These are phyloP conservation scores for Laterallus jamaicensis DNA, from an alignment of 2,113 vertebrate species.

Conservation along the genomic window DNA sequence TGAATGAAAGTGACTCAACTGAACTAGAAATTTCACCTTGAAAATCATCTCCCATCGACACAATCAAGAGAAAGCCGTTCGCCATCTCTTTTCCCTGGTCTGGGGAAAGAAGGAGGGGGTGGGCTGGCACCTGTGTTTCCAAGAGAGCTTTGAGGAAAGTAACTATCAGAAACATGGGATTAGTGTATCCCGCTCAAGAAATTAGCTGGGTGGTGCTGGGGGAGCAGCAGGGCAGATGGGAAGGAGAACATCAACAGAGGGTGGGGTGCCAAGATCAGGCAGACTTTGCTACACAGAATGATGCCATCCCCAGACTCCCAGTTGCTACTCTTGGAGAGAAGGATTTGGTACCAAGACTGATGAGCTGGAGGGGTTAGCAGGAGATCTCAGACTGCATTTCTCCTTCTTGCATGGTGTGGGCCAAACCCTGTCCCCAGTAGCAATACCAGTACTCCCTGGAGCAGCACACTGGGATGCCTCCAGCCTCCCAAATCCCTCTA, in stretches of 20 bases:
- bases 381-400: neutral
- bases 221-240: fast-evolving
- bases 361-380: neutral
- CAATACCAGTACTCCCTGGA: neutral
- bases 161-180: slow-evolving; percentile 5
- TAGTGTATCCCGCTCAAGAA: neutral
- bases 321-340: neutral
- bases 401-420: fast-evolving
- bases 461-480: fast-evolving
- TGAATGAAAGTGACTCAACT: slow-evolving; percentile 96
- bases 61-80: slow-evolving; percentile 76
- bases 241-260: fast-evolving
- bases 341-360: neutral
- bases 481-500: neutral
- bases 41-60: slow-evolving; percentile 88
- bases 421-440: neutral
- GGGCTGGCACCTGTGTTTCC: neutral
- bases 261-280: neutral
- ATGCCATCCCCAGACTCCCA: fast-evolving
- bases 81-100: slow-evolving; percentile 28
- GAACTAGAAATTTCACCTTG: slow-evolving; percentile 94
- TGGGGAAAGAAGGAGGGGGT: neutral
- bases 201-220: neutral
- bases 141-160: neutral
- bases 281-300: neutral